These are phyloP conservation scores for Eidolon dupreanum DNA, from an alignment of 2,797 vertebrate genomes.

Conservation along the genomic window DNA sequence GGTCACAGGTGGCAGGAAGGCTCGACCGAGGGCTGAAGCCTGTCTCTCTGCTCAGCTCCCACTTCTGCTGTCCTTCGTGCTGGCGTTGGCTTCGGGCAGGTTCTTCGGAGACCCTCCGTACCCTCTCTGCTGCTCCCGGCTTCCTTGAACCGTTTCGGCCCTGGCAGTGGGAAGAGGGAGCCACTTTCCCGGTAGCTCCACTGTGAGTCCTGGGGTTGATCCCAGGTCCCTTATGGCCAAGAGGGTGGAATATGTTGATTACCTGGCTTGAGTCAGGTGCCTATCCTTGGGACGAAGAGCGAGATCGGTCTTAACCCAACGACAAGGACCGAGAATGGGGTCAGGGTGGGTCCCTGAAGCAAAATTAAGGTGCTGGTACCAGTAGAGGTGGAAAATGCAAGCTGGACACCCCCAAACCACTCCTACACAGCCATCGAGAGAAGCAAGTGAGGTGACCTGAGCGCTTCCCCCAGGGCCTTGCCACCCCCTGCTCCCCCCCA, in stretches of 20 bases:
- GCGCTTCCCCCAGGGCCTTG: neutral
- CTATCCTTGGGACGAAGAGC: rapidly evolving
- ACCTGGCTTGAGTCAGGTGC: no score
- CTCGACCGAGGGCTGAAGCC: neutral
- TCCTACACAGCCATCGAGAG: neutral
- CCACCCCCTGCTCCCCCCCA: neutral
- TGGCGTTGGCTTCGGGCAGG: neutral
- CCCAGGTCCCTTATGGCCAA: neutral
- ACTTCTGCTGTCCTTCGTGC: rapidly evolving
- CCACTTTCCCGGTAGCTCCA: neutral
- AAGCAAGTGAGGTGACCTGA: neutral
- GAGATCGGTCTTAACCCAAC: neutral
- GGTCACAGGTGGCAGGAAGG: rapidly evolving
- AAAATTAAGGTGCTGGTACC: neutral
- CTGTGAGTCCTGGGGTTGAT: neutral
- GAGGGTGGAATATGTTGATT: neutral
- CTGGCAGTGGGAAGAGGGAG: neutral
- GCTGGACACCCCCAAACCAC: neutral
- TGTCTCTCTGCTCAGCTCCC: neutral
- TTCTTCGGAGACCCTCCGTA: no score
- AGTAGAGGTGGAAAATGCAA: neutral
- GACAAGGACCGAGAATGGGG: neutral
- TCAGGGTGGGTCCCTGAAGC: neutral
- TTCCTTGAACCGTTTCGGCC: neutral
- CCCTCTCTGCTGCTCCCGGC: neutral